Evolutionary conservation across 2,888 invertebrate genomes (phyloP).

Genomic region (Helleia helle): DNA sequence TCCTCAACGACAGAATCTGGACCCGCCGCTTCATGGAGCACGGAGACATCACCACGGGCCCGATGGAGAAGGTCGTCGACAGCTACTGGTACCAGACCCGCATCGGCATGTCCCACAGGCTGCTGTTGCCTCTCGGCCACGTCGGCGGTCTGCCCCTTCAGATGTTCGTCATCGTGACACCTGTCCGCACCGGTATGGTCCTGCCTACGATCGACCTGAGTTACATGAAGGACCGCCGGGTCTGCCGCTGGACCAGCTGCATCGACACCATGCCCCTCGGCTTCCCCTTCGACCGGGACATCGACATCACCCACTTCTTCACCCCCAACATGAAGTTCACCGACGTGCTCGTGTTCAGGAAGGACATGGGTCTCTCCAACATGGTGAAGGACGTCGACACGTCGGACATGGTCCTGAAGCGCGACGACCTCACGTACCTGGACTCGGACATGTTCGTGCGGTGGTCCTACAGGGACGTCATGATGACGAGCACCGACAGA

Average conservation of each 20-base stretch:
- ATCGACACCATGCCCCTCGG: conserved; percentile 79
- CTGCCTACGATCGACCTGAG: conserved; percentile 56
- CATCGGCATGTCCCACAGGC: conserved; percentile 78
- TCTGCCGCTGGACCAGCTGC: conserved; percentile 68
- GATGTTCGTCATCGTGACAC: conserved; percentile 76
- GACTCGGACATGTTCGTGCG: conserved; percentile 51
- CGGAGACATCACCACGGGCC: conserved; percentile 42
- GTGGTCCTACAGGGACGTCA: conserved; percentile 53
- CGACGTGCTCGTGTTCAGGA: conserved; percentile 77
- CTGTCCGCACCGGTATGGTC: conserved; percentile 61
- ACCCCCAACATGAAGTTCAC: conserved; percentile 79
- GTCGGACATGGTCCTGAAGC: conserved; percentile 56
- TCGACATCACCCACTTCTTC: conserved; percentile 73
- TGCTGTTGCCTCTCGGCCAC: conserved; percentile 81
- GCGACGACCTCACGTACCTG: conserved; percentile 54
- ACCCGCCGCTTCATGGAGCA: conserved; percentile 39
- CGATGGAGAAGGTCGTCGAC: conserved; percentile 66
- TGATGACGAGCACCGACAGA: conserved; percentile 49
- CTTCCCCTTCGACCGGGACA: conserved; percentile 83
- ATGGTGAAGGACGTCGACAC: conserved; percentile 44
- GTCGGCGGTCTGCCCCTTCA: conserved; percentile 76
- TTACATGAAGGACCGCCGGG: conserved; percentile 62
- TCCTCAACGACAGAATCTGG: conserved; percentile 73
- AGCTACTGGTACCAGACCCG: conserved; percentile 71
- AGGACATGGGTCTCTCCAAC: conserved; percentile 54